Base-by-base conservation (phyloP, 2,888 invertebrate species). In the Drosophila macrothrix region DNA sequence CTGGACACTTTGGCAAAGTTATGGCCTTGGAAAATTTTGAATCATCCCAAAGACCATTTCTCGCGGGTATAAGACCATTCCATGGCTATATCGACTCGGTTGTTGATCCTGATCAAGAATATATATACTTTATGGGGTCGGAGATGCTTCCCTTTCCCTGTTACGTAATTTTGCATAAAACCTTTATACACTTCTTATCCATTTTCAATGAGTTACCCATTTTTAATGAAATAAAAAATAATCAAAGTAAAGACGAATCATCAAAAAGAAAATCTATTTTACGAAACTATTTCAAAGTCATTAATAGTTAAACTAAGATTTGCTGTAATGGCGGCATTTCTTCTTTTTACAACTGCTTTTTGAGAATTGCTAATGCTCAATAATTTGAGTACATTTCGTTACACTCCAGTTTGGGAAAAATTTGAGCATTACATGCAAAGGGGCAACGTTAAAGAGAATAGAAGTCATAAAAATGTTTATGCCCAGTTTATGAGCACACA, bases 401-500 rank as follows among this genome's bases (percentile, higher is more conserved):
- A 50, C 29, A 19, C 29, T 29, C 29, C n/a, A 41, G 41, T 43
- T 25, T 7, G 46, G 7, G 7, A 46, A 16, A 19, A 52, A 12
- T n/a, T 29, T 12, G 16, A 22, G n/a, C 22, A 7, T 43, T 29
- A 12, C 12, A 19, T 29, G 16, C 64, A 83, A 84, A 78, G 78
- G 84, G 76, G 66, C 54, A 71, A 16, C 31, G 10, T 25, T 46
- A 29, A 31, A 58, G 16, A 5, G 6, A 29, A 29, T 7, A 70
- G 28, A 65, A 77, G 68, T 58, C 71, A 84, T 83, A 83, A 86
- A 83, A 84, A 84, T 84, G 82, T 86, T 81, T 83, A 86, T 73
- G 72, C 65, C 59, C 67, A 70, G 67, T 82, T 83, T 83, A 83
- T 81, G 82, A 62, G 87, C 73, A 81, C 81, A 76, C 86, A 83